Evolutionary conservation across 1,140 invertebrate species (phyloP).

Genomic region (Heliconius melpomene): DNA sequence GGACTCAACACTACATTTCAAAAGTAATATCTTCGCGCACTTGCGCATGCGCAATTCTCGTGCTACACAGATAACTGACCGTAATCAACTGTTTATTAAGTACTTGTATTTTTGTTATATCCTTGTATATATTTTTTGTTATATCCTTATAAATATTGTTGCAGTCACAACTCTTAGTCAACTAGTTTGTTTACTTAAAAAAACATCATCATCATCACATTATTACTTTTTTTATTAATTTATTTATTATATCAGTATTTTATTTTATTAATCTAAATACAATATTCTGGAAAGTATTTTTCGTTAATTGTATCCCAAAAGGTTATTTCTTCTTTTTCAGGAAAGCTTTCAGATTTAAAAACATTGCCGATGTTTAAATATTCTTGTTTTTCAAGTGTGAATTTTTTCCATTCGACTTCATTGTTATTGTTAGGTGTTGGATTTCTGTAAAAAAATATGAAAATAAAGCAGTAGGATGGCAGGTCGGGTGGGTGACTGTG

Average conservation of each 20-base stretch:
- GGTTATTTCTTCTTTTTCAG: slow-evolving; percentile 28
- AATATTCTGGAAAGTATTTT: no score
- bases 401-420: slow-evolving; percentile 37
- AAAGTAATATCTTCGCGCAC: neutral
- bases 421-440: slow-evolving; percentile 39
- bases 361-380: slow-evolving; percentile 47
- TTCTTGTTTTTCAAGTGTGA: slow-evolving; percentile 34
- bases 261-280: no score
- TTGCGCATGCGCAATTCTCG: neutral
- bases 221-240: no score
- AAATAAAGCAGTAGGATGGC: no score
- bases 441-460: slow-evolving; percentile 38
- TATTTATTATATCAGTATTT: no score
- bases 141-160: no score
- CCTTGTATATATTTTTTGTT: neutral
- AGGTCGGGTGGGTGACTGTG: no score
- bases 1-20: neutral
- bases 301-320: slow-evolving; percentile 19
- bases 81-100: neutral
- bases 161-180: no score
- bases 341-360: slow-evolving; percentile 16
- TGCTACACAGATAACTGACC: neutral
- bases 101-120: neutral
- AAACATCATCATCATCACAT: no score
- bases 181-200: neutral